Base-by-base conservation (phyloP, 2,888 invertebrate species). In the Bembecia ichneumoniformis region DNA sequence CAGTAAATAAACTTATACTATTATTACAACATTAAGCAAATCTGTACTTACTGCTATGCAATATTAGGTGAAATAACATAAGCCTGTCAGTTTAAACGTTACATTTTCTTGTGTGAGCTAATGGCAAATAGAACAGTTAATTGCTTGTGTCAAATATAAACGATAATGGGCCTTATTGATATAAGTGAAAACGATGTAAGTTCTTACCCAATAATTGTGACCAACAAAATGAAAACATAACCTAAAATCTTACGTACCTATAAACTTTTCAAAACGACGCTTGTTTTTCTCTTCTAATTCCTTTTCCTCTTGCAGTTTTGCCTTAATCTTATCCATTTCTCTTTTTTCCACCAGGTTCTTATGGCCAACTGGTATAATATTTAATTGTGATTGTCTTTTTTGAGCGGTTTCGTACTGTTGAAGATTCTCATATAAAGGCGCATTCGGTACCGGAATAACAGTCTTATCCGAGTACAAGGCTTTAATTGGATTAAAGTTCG, bases 341-440 rank as follows among this genome's bases (percentile, higher is more conserved):
- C 80, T 69, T 55, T 74, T 71, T 53, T 63, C 55, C 0, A 78
- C 74, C 11, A 70, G 58, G 14, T 74, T 71, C 47, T 61, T 64
- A 5, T 71, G 53, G 1, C 80, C 84, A 13, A 80, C 68, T 35
- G 75, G 71, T 35, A 82, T 55, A 43, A 78, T 65, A 11, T 58
- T 48, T 5, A 7, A 1, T 14, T 40, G n/a, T n/a, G n/a, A n/a
- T 28, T 28, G 5, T 40, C 11, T 58, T 43, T 64, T 63, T 49
- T 68, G 63, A 3, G 79, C 64, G 0, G 71, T 53, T 57, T 84
- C 83, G 49, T 89, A 94, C 60, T 90, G 91, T 1, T 87, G 82
- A 49, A 95, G 55, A 71, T 94, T 95, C 68, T 95, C 94, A 62
- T 90, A 92, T 49, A 84, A 57, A 17, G 90, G 89, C 0, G 93